Conservation (phyloP, 1,140 invertebrate species). For the Calycopis cecrops region DNA sequence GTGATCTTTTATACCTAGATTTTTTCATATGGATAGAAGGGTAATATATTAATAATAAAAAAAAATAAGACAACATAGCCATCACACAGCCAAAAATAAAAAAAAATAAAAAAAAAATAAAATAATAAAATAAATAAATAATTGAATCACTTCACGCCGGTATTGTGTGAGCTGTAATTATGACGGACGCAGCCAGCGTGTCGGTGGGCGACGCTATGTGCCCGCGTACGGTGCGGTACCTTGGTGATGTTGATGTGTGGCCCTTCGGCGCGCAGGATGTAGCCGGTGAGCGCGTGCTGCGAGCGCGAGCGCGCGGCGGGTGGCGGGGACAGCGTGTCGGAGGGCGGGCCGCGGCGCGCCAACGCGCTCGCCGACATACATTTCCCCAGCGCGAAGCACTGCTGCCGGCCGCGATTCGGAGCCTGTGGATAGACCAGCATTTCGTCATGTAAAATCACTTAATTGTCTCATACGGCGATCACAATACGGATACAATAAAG, state of each 20-base stretch:
- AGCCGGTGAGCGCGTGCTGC: slow-evolving; percentile 46
- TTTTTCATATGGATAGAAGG: no score
- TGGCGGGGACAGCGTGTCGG: slow-evolving; percentile 10
- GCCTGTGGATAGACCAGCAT: slow-evolving; percentile 4
- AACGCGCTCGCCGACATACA: slow-evolving; percentile 59
- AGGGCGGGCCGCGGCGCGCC: slow-evolving; percentile 25
- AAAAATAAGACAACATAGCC: no score
- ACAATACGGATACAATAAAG: no score
- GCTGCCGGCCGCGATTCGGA: slow-evolving; percentile 14
- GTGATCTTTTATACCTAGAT: no score
- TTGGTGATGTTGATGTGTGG: slow-evolving; percentile 57
- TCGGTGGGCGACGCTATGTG: not conserved
- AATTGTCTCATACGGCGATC: no score
- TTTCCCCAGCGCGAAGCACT: slow-evolving; percentile 43
- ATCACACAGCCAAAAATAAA: no score
- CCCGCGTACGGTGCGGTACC: slow-evolving; percentile 29
- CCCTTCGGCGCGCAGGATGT: slow-evolving; percentile 57
- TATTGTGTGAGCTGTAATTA: no score
- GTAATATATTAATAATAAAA: no score
- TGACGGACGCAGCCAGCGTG: no score
- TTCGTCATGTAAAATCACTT: no score
- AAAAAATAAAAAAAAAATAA: no score
- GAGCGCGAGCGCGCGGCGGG: slow-evolving; percentile 25
- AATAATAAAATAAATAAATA: not conserved
- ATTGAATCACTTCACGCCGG: no score